Evolutionary conservation across 1,140 invertebrate species (phyloP), one percentile per base, ranked within the genome.

Genomic region (Leptoteleia sp.): DNA sequence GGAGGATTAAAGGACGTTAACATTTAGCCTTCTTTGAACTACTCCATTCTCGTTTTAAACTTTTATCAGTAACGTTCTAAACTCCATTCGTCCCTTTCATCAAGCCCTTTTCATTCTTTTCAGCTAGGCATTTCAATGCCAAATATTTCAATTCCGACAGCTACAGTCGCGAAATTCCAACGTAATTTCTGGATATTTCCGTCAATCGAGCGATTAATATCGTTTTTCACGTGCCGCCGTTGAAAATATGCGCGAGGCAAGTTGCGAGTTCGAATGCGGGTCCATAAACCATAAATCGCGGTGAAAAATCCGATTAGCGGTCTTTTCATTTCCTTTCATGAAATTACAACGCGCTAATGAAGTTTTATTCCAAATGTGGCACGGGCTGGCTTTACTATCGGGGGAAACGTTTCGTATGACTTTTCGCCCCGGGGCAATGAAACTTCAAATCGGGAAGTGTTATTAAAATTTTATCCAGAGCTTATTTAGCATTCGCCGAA

Each of bases 261-360:
- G 33, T 16, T 31, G 54, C 38, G 33, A 37, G 16, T 47, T 27
- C 40, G 16, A 54, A 33, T 17, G 38, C 16, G 40, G 12, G 22
- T 37, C 16, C 31, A 47, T 47, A 42, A 52, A 25, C 35, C 31
- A 71, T 71, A 71, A 71, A 71, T 71, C 38, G 45, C 16, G 17
- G 8, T 3, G 45, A 35, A 61, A 52, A 61, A 71, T 54, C 54
- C 47, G 67, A 45, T 61, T 52, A 62, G 16, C 8, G 35, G 48
- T 61, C 48, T 43, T 72, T 72, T 72, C 57, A 61, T 61, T 72
- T 72, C 57, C 47, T 71, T 54, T 54, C 37, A 55, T 50, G 38
- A 72, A 62, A 62, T 62, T 62, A 47, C 55, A 45, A 54, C 47
- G 57, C 57, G 47, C 38, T 62, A 72, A 72, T 72, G 48, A 62